phyloP scores from a whole-genome alignment of 2,888 invertebrate species.

The Tridacna crocea region DNA sequence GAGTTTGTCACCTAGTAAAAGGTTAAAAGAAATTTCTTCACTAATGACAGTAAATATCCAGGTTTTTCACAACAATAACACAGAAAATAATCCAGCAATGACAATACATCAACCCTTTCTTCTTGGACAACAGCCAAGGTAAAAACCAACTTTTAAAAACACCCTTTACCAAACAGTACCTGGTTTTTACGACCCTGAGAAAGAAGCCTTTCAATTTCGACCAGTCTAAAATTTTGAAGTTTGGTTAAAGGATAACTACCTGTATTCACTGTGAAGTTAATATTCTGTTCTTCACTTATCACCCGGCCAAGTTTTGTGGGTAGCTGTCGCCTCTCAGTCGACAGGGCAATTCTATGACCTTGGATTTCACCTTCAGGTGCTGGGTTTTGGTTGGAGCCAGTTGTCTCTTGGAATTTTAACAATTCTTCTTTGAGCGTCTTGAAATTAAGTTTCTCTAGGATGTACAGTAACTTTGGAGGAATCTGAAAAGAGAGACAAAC shows the following conservation, averaged over 20 bases:
- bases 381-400: neutral
- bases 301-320: neutral
- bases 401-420: conserved; percentile 27
- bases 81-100: neutral
- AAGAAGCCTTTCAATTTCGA: neutral
- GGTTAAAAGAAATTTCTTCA: too few species aligned
- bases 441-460: conserved; percentile 33
- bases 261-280: conserved; percentile 18
- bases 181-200: neutral
- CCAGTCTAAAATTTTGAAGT: neutral
- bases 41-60: neutral
- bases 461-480: conserved; percentile 34
- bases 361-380: neutral
- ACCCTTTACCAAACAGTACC: neutral
- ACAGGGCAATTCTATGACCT: neutral
- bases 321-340: neutral
- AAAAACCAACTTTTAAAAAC: too few species aligned
- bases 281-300: neutral
- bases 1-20: too few species aligned
- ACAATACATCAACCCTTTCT: neutral
- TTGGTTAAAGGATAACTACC: neutral
- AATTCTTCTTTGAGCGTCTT: conserved; percentile 27
- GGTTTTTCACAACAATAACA: neutral
- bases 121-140: too few species aligned
- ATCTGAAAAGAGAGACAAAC: conserved; percentile 33